Evolutionary conservation across 2,113 vertebrate species (phyloP), one percentile per base, ranked within the genome.

Genomic region (Ellobius talpinus): DNA sequence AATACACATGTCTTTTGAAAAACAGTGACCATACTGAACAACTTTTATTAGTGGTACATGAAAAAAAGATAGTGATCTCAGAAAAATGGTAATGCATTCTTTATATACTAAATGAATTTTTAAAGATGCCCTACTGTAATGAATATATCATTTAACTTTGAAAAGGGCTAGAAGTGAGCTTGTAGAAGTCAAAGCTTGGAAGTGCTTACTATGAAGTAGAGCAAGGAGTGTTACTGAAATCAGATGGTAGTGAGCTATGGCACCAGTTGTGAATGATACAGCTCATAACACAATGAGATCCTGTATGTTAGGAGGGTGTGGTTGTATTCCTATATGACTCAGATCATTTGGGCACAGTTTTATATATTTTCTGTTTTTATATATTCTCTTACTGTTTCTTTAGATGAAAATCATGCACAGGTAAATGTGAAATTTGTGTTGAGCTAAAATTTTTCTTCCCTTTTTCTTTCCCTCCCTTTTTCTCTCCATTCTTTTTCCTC

Each of bases 331-430:
- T 93, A 0, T 12, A 8, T 73, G 78, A 33, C 61, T 84, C 5
- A 19, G n/a, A 47, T 96, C n/a, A 52, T 8, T 58, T n/a, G 45
- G 7, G 7, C 70, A 23, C 3, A 58, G 52, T 55, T 52, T n/a
- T 87, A 33, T 66, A 33, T 47, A 47, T 45, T 45, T 86, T 66
- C 82, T 85, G 63, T 16, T 55, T 94, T 85, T 95, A 65, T 81
- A 24, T 45, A 55, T 65, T 95, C 42, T 87, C 4, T 36, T 86
- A 84, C n/a, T 95, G 58, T 94, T 87, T 84, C 16, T 88, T 52
- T 50, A 50, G 23, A 55, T 21, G 90, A 33, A 89, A 68, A 14
- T 63, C 31, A 42, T n/a, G 23, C 2, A 87, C n/a, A 93, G 36
- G 47, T 70, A 47, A 50, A 24, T 68, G 19, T 70, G 58, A 91